phyloP scores from a whole-genome alignment of 1,140 invertebrate genomes.

The Babylonia areolata region DNA sequence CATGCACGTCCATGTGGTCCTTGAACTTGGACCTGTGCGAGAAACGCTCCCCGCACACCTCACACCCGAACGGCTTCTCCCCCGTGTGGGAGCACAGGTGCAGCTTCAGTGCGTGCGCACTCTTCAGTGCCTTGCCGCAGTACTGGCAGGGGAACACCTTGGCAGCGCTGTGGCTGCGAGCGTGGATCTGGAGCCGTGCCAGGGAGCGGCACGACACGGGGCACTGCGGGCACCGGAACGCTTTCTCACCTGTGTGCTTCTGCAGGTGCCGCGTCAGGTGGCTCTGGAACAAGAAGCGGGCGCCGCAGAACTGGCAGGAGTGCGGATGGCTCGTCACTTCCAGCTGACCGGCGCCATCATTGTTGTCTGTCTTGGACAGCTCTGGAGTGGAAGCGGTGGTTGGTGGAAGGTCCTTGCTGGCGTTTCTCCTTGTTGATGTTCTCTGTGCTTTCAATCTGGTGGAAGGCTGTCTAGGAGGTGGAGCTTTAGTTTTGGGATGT shows the following conservation, averaged over 20 bases:
- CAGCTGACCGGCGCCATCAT: neutral
- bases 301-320: conserved; percentile 8
- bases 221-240: conserved; percentile 95
- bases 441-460: neutral
- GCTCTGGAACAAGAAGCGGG: conserved; percentile 7
- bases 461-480: neutral
- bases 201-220: neutral
- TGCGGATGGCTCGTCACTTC: neutral
- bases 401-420: neutral
- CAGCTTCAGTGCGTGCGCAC: neutral
- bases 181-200: conserved; percentile 13
- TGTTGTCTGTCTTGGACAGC: neutral
- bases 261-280: conserved; percentile 39
- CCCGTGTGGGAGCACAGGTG: conserved; percentile 41
- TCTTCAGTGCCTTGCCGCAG: neutral
- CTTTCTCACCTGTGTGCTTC: conserved; percentile 95
- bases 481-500: neutral
- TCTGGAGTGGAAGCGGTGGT: neutral
- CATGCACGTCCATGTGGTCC: conserved; percentile 81
- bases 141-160: conserved; percentile 1
- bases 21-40: conserved; percentile 50
- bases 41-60: conserved; percentile 51
- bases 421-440: neutral
- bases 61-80: conserved; percentile 50
- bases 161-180: neutral